Conservation (phyloP, 2,888 invertebrate genomes). For the Margaritifera margaritifera region DNA sequence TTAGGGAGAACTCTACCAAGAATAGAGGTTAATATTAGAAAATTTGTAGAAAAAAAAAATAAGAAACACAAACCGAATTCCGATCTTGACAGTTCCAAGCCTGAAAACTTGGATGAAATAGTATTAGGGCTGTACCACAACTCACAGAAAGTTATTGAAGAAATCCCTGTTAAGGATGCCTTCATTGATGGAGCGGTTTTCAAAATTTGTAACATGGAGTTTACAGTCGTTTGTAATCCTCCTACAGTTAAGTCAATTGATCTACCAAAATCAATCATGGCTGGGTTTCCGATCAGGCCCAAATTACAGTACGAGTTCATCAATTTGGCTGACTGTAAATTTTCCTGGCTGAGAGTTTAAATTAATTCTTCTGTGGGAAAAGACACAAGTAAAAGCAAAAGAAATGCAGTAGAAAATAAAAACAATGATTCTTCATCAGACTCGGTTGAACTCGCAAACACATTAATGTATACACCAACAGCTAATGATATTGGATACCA, state of each 20-base stretch:
- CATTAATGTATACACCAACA: conserved; percentile 76
- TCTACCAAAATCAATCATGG: conserved; percentile 83
- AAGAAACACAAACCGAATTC: conserved; percentile 41
- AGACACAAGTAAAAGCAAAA: not conserved
- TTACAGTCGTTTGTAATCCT: conserved; percentile 81
- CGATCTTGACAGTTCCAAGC: conserved; percentile 5
- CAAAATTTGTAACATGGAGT: conserved; percentile 77
- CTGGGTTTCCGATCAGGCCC: conserved; percentile 85
- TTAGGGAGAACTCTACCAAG: conserved; percentile 40
- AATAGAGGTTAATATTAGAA: conserved; percentile 48
- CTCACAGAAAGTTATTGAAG: conserved; percentile 29
- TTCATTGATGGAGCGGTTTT: conserved; percentile 69
- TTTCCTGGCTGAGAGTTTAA: conserved; percentile 79
- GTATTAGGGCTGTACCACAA: conserved; percentile 29
- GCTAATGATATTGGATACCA: conserved; percentile 79
- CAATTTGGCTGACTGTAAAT: conserved; percentile 77
- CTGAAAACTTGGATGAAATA: conserved; percentile 9
- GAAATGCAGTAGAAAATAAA: too few relatives aligned
- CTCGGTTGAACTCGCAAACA: conserved; percentile 8
- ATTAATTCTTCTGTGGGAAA: conserved; percentile 13
- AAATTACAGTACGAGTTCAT: conserved; percentile 81
- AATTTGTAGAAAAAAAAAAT: conserved; percentile 42
- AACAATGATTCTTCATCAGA: not conserved
- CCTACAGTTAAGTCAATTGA: conserved; percentile 81
- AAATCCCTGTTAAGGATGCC: conserved; percentile 33